Conservation (phyloP, 2,797 vertebrate genomes). For the Ptychobarbus kaznakovi region DNA sequence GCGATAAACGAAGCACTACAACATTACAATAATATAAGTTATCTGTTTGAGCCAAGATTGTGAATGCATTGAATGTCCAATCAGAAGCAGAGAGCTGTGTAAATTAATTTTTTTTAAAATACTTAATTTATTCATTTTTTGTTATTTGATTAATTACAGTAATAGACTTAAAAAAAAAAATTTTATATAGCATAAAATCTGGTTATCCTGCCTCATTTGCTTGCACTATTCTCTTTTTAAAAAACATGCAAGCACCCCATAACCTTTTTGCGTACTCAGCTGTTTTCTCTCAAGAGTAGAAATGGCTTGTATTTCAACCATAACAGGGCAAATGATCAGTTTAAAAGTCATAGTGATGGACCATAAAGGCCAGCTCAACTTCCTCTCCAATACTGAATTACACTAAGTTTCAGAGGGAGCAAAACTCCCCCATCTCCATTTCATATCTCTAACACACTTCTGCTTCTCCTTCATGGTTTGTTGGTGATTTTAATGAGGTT, state of each 20-base stretch:
- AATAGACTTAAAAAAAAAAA: too few species aligned
- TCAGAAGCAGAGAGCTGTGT: background rate
- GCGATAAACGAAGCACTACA: background rate
- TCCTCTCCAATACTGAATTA: conserved; percentile 65
- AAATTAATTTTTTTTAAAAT: background rate
- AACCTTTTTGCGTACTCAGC: conserved; percentile 50
- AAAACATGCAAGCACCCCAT: background rate
- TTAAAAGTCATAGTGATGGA: conserved; percentile 60
- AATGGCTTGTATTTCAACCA: conserved; percentile 60
- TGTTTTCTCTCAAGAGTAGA: conserved; percentile 47
- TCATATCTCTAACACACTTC: conserved; percentile 63
- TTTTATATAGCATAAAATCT: background rate
- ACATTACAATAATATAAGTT: background rate
- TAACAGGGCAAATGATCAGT: conserved; percentile 70
- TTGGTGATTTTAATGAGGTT: conserved; percentile 82
- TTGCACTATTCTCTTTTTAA: background rate
- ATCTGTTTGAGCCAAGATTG: background rate
- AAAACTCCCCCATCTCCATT: conserved; percentile 54
- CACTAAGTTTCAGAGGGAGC: conserved; percentile 53
- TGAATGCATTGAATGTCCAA: background rate
- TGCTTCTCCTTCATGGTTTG: conserved; percentile 75
- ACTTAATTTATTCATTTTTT: background rate
- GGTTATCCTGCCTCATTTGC: background rate
- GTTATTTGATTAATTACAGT: background rate
- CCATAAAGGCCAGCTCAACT: conserved; percentile 71